Percentiles rank a stretch among this genome's conserved stretches.
Conservation (phyloP, 2,888 invertebrate genomes). For the Biston betularia region DNA sequence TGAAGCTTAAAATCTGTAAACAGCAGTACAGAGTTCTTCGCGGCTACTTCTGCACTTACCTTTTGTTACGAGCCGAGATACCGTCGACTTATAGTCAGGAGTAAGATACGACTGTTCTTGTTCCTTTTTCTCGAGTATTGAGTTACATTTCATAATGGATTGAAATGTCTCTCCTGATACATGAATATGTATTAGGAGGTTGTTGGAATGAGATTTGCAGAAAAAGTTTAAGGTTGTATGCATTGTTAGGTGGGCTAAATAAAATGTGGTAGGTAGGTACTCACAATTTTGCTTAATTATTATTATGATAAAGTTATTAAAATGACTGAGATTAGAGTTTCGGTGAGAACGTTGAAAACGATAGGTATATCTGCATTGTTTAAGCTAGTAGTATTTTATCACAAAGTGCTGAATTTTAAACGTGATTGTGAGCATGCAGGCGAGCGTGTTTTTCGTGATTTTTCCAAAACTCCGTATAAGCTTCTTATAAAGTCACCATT, state of each 20-base stretch:
- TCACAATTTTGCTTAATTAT: background rate
- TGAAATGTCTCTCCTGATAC: constrained; percentile 32
- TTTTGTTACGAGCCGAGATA: constrained; percentile 47
- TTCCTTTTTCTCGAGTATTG: constrained; percentile 35
- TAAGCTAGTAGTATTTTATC: too few species aligned
- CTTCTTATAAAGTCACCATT: too few species aligned
- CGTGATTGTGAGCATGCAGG: too few species aligned
- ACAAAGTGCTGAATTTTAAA: too few species aligned
- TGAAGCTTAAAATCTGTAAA: constrained; percentile 6
- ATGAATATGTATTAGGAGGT: constrained; percentile 33
- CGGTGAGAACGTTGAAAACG: too few species aligned
- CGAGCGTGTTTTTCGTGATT: too few species aligned
- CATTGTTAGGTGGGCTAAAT: background rate
- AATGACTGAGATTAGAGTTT: too few species aligned
- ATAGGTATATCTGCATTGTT: too few species aligned
- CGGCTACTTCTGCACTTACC: constrained; percentile 41
- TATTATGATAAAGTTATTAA: background rate
- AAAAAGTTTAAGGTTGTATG: background rate
- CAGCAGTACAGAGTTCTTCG: constrained; percentile 18
- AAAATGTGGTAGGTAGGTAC: background rate
- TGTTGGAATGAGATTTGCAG: constrained; percentile 24
- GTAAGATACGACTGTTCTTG: constrained; percentile 22
- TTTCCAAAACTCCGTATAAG: too few species aligned
- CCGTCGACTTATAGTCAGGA: constrained; percentile 33
- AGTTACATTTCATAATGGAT: constrained; percentile 41